Evolutionary conservation across 2,113 vertebrate species (phyloP).

Genomic region (Sus scrofa): DNA sequence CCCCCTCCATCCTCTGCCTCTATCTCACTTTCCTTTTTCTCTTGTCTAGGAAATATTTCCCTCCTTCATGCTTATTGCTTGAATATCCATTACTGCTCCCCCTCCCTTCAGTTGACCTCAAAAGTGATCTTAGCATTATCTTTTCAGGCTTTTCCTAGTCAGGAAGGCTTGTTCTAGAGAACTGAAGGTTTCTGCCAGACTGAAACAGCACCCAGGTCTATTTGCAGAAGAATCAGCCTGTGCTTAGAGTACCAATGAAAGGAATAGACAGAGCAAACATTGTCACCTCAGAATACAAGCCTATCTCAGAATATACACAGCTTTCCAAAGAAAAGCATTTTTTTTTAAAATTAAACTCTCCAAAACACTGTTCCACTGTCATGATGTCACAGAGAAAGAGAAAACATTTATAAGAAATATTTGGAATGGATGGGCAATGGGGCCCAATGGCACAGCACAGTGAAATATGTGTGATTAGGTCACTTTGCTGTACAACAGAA

Average conservation of each 20-base stretch:
- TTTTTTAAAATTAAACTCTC: background rate
- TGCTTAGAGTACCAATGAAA: background rate
- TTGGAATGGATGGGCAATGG: too few relatives aligned
- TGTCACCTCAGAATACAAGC: background rate
- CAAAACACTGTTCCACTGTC: background rate
- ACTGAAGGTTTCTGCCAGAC: background rate
- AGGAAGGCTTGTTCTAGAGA: background rate
- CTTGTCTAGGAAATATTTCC: background rate
- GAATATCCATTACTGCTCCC: background rate
- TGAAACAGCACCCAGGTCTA: background rate
- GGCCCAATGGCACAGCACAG: too few relatives aligned
- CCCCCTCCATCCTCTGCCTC: background rate
- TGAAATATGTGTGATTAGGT: too few relatives aligned
- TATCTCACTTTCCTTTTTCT: background rate
- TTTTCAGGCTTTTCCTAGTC: background rate
- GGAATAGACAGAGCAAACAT: background rate
- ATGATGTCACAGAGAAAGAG: background rate
- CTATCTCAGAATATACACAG: background rate
- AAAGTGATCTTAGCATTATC: background rate
- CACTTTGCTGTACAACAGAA: too few relatives aligned
- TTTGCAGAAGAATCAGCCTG: background rate
- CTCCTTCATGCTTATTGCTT: background rate
- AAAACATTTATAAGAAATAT: background rate
- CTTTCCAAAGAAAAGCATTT: slow-evolving; percentile 11
- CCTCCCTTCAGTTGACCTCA: background rate